Evolutionary conservation across 1,140 invertebrate genomes (phyloP).

Genomic region (Trichogramma pretiosum): DNA sequence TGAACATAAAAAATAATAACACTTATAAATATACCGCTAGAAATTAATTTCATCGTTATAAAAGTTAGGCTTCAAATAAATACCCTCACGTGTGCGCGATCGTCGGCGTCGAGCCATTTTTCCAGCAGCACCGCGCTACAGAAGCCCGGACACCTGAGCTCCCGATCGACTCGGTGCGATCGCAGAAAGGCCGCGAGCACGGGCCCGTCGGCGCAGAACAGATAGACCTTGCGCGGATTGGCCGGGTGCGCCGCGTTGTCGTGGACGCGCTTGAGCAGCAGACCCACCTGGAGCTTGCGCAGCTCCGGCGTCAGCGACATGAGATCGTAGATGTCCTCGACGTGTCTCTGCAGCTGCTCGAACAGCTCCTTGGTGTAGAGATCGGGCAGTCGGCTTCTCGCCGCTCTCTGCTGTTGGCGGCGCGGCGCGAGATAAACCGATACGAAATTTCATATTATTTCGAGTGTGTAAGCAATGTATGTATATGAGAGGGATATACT

Average conservation of each 20-base stretch:
- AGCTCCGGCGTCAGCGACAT: background rate
- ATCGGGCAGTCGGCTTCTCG: background rate
- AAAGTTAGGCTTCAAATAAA: too few relatives aligned
- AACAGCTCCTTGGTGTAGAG: constrained; percentile 1
- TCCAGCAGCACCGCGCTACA: constrained; percentile 5
- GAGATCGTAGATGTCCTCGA: background rate
- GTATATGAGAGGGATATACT: background rate
- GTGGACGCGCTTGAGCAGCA: background rate
- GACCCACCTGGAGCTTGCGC: background rate
- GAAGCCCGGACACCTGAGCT: constrained; percentile 2
- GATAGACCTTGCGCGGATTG: constrained; percentile 7
- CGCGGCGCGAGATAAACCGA: too few relatives aligned
- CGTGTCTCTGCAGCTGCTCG: background rate
- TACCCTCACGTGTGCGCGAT: constrained; percentile 6
- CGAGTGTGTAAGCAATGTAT: too few relatives aligned
- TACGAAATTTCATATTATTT: too few relatives aligned
- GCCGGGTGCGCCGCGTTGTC: background rate
- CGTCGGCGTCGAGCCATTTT: constrained; percentile 5
- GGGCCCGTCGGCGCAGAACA: constrained; percentile 7
- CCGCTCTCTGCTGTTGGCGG: constrained; percentile 6
- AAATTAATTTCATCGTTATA: too few relatives aligned
- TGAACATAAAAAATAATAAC: too few relatives aligned
- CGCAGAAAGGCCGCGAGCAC: background rate
- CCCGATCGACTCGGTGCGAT: background rate
- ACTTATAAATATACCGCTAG: too few relatives aligned